Conservation (phyloP, 2,888 invertebrate species). For the Ichneumoninae sp. region DNA sequence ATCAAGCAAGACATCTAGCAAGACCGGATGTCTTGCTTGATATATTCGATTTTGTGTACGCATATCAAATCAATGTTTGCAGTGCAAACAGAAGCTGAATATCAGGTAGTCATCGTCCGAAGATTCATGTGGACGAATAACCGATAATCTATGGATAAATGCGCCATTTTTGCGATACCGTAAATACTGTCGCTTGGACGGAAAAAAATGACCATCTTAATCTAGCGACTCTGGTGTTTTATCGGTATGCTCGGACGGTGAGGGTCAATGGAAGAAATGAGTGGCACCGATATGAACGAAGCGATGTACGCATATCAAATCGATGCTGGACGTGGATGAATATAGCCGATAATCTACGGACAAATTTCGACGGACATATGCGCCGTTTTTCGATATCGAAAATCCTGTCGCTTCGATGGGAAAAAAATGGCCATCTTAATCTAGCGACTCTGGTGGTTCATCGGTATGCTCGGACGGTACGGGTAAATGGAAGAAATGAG, state of each 20-base stretch:
- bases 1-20: background rate
- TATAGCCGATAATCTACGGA: conserved; percentile 7
- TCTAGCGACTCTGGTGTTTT: too few relatives aligned
- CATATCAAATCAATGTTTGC: background rate
- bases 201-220: too few relatives aligned
- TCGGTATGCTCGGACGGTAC: too few relatives aligned
- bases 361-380: too few relatives aligned
- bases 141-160: background rate
- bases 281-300: background rate
- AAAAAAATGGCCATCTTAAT: too few relatives aligned
- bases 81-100: background rate
- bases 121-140: background rate
- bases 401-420: too few relatives aligned
- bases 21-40: background rate
- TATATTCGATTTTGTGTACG: too few relatives aligned
- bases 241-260: too few relatives aligned
- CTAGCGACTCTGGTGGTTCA: too few relatives aligned
- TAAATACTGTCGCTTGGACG: background rate
- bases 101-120: background rate
- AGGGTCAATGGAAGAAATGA: background rate
- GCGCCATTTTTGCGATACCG: background rate
- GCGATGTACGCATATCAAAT: background rate
- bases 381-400: background rate
- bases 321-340: background rate
- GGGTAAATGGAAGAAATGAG: background rate